phyloP scores from a whole-genome alignment of 2,797 vertebrate genomes.

The Myotis vivesi region DNA sequence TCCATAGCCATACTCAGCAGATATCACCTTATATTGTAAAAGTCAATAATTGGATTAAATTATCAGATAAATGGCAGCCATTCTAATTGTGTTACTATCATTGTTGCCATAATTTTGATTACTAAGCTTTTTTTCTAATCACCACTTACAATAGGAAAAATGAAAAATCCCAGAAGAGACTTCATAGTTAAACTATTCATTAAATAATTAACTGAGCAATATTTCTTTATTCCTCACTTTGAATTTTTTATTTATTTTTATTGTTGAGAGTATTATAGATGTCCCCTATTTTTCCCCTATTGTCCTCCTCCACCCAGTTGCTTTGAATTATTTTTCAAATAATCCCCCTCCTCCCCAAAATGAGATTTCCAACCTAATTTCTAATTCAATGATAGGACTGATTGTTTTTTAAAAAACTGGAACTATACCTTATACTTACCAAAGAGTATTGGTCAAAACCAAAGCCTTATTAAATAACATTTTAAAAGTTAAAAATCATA shows the following conservation, averaged over 20 bases:
- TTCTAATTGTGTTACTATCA: not conserved
- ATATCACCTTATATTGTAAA: not conserved
- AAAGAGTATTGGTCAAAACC: constrained; percentile 57
- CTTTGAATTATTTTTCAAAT: not conserved
- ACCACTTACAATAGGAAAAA: not conserved
- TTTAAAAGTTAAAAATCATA: not conserved
- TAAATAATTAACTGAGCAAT: not conserved
- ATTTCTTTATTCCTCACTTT: not conserved
- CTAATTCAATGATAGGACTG: not conserved
- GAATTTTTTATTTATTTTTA: not conserved
- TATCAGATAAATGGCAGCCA: not conserved
- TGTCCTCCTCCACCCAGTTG: not conserved
- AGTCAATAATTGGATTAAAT: not conserved
- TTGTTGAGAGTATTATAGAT: too few species aligned
- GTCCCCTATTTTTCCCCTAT: too few species aligned
- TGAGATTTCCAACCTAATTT: constrained; percentile 24
- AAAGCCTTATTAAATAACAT: constrained; percentile 58
- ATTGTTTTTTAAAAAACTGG: not conserved
- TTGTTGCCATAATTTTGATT: constrained; percentile 14
- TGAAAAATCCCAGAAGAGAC: not conserved
- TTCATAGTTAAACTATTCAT: constrained; percentile 11
- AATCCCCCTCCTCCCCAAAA: not conserved
- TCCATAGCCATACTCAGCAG: not conserved
- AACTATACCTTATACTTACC: not conserved
- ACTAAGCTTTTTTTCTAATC: constrained; percentile 1